Base-by-base conservation (phyloP, 2,113 vertebrate species). In the Cyprinus carpio region DNA sequence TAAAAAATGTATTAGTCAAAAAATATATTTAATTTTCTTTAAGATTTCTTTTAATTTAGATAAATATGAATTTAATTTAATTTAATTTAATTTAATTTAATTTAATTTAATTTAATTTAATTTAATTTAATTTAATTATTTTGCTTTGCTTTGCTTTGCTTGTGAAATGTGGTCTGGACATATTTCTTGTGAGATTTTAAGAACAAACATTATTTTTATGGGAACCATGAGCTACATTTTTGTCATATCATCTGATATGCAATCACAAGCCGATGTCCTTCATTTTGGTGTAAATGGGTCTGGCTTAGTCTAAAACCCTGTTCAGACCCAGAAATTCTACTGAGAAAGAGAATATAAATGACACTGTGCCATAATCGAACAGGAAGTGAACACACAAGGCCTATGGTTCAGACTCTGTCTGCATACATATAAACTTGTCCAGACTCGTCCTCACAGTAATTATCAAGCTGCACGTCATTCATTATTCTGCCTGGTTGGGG, bases 401-500 rank as follows among this genome's bases (percentile, higher is more conserved):
- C n/a, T 46, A 75, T 23, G 25, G 46, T 11, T 54, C 65, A 85
- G 78, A 62, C 69, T 82, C 23, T 56, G 56, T 82, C 27, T 31
- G 56, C 49, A 43, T 82, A 49, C 58, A 25, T 72, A 29, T 78
- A 40, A 74, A 58, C 84, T 83, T 74, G 65, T 83, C 74, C 87
- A 86, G 84, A 79, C 72, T 82, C 29, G 9, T 71, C 74, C 62
- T 60, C 64, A 72, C 77, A 85, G 79, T 83, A 62, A 85, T 83
- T 34, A 85, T 79, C 80, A 64, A 69, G 72, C 49, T 27, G 49
- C 85, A 60, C 64, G 27, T 87, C 79, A 85, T 81, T 87, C 62
- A 85, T 87, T 75, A 87, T 75, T 51, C 84, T 71, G 80, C 54
- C 49, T 72, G 51, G 54, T 16, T 54, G 64, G 64, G 65, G 54